phyloP scores from a whole-genome alignment of 2,113 vertebrate genomes.

The Herpetotheres cachinnans region DNA sequence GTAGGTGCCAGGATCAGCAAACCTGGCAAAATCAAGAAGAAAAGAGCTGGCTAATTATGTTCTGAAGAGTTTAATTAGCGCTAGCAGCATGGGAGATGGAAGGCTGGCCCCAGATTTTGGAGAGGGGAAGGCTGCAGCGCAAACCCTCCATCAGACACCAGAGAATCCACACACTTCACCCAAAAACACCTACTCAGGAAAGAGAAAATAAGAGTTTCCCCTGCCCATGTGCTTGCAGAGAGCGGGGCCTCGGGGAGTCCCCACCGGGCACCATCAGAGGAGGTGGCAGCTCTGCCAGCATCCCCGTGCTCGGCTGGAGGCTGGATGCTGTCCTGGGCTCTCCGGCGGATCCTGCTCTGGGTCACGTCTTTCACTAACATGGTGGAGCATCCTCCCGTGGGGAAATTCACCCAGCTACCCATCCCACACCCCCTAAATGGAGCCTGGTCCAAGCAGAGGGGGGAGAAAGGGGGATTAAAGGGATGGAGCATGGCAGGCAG shows the following conservation, averaged over 20 bases:
- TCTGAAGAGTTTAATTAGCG: not conserved
- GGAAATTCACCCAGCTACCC: not conserved
- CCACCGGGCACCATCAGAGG: not conserved
- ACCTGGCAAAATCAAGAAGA: not conserved
- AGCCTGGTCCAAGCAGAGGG: not conserved
- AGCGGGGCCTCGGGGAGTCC: not conserved
- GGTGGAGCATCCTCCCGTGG: not conserved
- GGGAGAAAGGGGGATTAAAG: not conserved
- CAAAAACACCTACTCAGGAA: not conserved
- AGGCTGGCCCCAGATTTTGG: not conserved
- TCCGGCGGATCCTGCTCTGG: rapidly evolving
- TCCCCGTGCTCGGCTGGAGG: not conserved
- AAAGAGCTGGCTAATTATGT: not conserved
- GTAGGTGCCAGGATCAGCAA: not conserved
- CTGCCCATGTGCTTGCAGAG: not conserved
- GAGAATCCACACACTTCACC: not conserved
- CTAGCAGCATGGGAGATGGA: not conserved
- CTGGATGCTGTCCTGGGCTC: not conserved
- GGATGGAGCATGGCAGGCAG: not conserved
- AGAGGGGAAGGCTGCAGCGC: not conserved
- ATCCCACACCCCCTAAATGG: rapidly evolving
- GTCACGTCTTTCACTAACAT: rapidly evolving
- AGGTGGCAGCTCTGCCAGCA: not conserved
- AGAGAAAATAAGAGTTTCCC: not conserved
- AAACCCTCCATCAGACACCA: not conserved